Base-by-base conservation (phyloP, 2,113 vertebrate genomes). In the Hydrolagus affinis region DNA sequence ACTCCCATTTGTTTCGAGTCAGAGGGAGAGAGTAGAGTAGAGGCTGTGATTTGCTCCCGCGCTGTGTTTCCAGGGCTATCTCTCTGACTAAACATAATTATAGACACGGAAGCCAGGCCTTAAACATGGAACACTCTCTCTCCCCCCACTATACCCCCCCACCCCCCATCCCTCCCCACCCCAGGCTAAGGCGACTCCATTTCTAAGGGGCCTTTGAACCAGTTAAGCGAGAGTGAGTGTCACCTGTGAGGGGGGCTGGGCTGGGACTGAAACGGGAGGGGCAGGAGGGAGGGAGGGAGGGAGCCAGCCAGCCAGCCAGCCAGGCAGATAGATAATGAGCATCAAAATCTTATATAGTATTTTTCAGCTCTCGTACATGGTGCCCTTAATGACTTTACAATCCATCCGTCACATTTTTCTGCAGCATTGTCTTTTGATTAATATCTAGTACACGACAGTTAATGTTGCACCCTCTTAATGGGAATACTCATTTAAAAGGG, bases 271-370 rank as follows among this genome's bases (percentile, higher is more conserved):
- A 44, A 44, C 44, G 1, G 44, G 44, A 44, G 44, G n/a, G n/a
- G 44, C 44, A 44, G 44, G 44, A 44, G 44, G 44, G 44, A 44
- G 44, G 44, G 2, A 44, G 44, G 44, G 6, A 6, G 44, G n/a
- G n/a, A n/a, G n/a, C n/a, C n/a, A n/a, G n/a, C n/a, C n/a, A n/a
- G n/a, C n/a, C n/a, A n/a, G n/a, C n/a, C n/a, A n/a, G n/a, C n/a
- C n/a, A n/a, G n/a, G n/a, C n/a, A n/a, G 78, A 28, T 64, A 66
- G 62, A 32, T 83, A 83, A 83, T 66, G 78, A 83, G 60, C 32
- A 83, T 83, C 78, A 83, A 83, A 83, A 83, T 83, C 64, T 83
- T 83, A 83, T 83, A 83, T 83, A 68, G 78, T 83, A 83, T 83
- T 44, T 44, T 83, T 83, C 28, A 66, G 78, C 8, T 62, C 28